Conservation (phyloP, 2,797 vertebrate species). For the Micropoecilia bifurca region DNA sequence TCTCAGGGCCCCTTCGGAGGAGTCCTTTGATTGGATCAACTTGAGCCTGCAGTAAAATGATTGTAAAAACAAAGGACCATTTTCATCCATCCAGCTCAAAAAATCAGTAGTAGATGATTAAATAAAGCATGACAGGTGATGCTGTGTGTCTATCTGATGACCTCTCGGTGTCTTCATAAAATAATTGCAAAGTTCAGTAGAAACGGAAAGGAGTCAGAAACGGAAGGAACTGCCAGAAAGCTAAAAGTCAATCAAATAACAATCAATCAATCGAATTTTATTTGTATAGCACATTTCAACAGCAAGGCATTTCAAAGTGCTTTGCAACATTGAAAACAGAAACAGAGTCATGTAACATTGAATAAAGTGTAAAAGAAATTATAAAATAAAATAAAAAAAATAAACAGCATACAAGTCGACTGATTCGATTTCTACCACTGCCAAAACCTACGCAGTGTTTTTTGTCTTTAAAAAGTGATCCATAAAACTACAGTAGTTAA, state of each 20-base stretch:
- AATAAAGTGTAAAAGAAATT: no score
- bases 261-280: no score
- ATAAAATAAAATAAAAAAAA: no score
- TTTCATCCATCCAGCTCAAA: neutral
- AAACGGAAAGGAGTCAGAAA: neutral
- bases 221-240: neutral
- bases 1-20: neutral
- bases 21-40: constrained; percentile 1
- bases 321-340: no score
- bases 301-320: no score
- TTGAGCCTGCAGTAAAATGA: neutral
- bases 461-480: no score
- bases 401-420: no score
- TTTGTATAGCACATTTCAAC: no score
- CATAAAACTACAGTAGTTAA: no score
- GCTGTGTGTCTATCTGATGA: neutral
- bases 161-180: neutral
- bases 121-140: neutral
- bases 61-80: neutral
- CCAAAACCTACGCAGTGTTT: no score
- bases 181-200: neutral
- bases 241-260: neutral
- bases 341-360: no score
- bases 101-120: neutral
- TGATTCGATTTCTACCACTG: no score